These are phyloP conservation scores for Brachionus rubens DNA, from an alignment of 1,140 invertebrate species.

Conservation along the genomic window DNA sequence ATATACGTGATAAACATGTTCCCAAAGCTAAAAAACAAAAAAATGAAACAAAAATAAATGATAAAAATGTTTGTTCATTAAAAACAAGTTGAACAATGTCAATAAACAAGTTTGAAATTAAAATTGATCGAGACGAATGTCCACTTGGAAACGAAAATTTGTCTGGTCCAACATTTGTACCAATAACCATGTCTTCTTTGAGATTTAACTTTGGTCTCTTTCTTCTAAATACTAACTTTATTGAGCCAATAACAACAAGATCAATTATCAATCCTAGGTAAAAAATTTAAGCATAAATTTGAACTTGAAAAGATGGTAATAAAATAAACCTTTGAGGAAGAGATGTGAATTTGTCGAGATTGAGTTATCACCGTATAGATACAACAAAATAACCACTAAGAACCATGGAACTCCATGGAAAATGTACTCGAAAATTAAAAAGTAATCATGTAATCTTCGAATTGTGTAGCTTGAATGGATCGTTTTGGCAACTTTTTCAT, in stretches of 20 bases:
- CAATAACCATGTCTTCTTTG: slow-evolving; percentile 3
- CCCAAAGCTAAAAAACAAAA: neutral
- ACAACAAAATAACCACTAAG: neutral
- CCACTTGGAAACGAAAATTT: slow-evolving; percentile 23
- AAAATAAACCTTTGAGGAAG: neutral
- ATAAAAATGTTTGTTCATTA: neutral
- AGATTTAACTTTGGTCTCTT: neutral
- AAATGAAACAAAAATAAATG: neutral
- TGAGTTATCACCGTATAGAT: neutral
- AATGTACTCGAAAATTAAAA: slow-evolving; percentile 14
- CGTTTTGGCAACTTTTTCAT: neutral
- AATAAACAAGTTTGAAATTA: neutral
- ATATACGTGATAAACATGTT: neutral
- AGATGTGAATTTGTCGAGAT: neutral
- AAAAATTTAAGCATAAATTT: neutral
- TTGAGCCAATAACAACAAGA: neutral
- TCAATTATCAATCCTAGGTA: neutral
- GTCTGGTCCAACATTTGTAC: slow-evolving; percentile 16
- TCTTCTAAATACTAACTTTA: neutral
- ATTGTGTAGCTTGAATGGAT: neutral
- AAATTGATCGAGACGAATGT: neutral
- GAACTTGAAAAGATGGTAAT: neutral
- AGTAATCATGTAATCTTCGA: neutral
- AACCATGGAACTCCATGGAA: slow-evolving; percentile 33
- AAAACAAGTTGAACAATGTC: neutral